Percentiles rank a stretch among this genome's conserved stretches.
phyloP scores from a whole-genome alignment of 1,140 invertebrate genomes.

The Drosophila bocqueti region DNA sequence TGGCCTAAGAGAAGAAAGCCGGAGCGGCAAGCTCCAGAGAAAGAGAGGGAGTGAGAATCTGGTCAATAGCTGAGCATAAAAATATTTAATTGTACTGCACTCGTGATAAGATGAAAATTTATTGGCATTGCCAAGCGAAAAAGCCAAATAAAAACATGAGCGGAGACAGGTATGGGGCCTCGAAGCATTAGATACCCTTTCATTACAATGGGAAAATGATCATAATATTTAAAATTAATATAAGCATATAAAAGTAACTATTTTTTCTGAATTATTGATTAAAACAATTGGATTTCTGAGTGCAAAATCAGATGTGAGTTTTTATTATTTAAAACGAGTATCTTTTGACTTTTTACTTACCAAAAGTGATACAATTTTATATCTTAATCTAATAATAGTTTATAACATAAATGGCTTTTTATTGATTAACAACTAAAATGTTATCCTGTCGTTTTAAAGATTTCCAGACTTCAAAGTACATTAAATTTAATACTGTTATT shows the following conservation, averaged over 20 bases:
- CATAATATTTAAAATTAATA: not conserved
- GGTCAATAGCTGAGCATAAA: constrained; percentile 39
- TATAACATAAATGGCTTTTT: accelerated
- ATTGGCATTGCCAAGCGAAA: constrained; percentile 28
- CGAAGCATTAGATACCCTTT: not conserved
- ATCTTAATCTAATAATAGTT: not conserved
- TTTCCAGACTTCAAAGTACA: too few species aligned
- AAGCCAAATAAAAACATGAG: constrained; percentile 17
- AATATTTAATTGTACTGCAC: constrained; percentile 31
- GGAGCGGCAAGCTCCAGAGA: not conserved
- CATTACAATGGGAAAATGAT: too few species aligned
- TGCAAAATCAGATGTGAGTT: not conserved
- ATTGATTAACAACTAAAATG: too few species aligned
- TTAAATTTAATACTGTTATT: not conserved
- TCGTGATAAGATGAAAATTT: constrained; percentile 47
- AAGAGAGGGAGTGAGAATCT: constrained; percentile 43
- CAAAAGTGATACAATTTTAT: not conserved
- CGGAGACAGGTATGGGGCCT: not conserved
- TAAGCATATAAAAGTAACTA: not conserved
- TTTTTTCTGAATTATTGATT: not conserved
- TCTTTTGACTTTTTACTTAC: too few species aligned
- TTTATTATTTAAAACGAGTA: not conserved
- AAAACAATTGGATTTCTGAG: not conserved
- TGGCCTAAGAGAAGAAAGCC: constrained; percentile 3
- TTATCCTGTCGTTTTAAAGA: not conserved